Evolutionary conservation across 2,797 vertebrate species (phyloP).

Genomic region (Pantherophis alleghaniensis): DNA sequence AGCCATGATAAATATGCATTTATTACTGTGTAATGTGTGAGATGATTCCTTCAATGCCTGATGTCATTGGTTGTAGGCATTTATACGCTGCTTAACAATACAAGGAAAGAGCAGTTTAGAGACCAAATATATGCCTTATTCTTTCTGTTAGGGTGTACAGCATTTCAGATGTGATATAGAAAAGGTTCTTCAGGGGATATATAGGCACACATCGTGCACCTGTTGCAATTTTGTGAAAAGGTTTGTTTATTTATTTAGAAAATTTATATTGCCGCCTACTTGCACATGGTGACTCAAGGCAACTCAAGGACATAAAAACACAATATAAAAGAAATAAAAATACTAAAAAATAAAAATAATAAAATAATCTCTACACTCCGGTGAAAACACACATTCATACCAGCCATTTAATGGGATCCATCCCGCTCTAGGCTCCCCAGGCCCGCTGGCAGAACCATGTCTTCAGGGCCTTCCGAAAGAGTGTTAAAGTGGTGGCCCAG

Average conservation of each 20-base stretch:
- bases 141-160: background rate
- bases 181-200: background rate
- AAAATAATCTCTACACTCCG: no score
- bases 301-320: background rate
- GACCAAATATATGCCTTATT: background rate
- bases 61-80: background rate
- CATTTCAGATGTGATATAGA: background rate
- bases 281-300: rapidly evolving
- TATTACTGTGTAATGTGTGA: background rate
- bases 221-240: background rate
- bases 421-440: no score
- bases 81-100: background rate
- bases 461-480: no score
- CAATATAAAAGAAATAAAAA: no score
- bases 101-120: background rate
- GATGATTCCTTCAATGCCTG: background rate
- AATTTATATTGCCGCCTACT: background rate
- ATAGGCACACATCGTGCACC: background rate
- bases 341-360: no score
- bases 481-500: no score
- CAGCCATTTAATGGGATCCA: no score
- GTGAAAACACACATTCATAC: no score
- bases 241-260: background rate
- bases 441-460: no score
- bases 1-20: background rate